These are phyloP conservation scores for Orthosia incerta DNA, from an alignment of 2,888 invertebrate genomes.

Conservation along the genomic window DNA sequence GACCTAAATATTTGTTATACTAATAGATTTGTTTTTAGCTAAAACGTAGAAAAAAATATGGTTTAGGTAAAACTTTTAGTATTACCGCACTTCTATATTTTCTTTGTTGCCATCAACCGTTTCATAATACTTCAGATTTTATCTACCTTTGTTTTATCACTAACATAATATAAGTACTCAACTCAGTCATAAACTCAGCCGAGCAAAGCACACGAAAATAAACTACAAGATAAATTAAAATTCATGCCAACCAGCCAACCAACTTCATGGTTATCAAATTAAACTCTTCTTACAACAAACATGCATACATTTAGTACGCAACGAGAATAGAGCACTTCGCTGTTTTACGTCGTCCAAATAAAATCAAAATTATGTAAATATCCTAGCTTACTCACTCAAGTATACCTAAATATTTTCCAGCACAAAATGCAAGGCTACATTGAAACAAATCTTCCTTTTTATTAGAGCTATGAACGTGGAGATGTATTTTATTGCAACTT, in stretches of 20 bases:
- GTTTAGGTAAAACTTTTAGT: background rate
- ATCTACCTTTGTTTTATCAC: background rate
- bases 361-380: slow-evolving; percentile 65
- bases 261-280: slow-evolving; percentile 57
- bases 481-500: slow-evolving; percentile 70
- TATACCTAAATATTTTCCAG: slow-evolving; percentile 58
- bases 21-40: too few species aligned
- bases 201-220: slow-evolving; percentile 30
- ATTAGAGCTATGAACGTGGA: slow-evolving; percentile 69
- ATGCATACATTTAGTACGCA: slow-evolving; percentile 56
- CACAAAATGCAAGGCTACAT: slow-evolving; percentile 66
- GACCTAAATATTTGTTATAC: too few species aligned
- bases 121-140: background rate
- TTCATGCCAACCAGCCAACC: slow-evolving; percentile 44
- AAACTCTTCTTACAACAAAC: slow-evolving; percentile 49
- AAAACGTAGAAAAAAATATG: background rate
- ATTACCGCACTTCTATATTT: background rate
- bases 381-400: slow-evolving; percentile 48
- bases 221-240: slow-evolving; percentile 50
- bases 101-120: background rate
- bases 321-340: slow-evolving; percentile 36
- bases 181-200: slow-evolving; percentile 9
- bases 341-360: slow-evolving; percentile 50
- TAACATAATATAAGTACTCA: background rate
- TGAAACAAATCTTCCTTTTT: slow-evolving; percentile 69